Base-by-base conservation (phyloP, 2,888 invertebrate genomes). In the Uropetala carovei region DNA sequence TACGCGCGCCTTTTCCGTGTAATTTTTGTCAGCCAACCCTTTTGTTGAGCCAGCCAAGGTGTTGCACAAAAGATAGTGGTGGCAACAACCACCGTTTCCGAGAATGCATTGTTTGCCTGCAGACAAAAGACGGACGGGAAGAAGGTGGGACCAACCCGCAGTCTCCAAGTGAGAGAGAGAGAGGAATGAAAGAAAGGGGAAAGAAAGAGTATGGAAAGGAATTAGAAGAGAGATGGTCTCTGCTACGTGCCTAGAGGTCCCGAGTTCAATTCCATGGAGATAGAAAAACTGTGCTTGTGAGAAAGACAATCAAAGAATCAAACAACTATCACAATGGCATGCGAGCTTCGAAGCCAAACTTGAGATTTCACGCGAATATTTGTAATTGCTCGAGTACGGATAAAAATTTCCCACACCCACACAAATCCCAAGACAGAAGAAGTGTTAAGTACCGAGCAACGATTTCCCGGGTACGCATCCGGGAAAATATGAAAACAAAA, bases 11-110 rank as follows among this genome's bases (percentile, higher is more conserved):
- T 57, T 57, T 85, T 59, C 58, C 58, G 57, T 57, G 85, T 85
- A 58, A 85, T 85, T 85, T 85, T 58, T 57, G 85, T 57, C 57
- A 58, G 85, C 56, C 84, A 56, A n/a, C 84, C 84, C 85, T 85
- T 85, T 85, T 59, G 85, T 85, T 58, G 13, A 57, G 85, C 85
- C 56, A 84, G 57, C 56, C 84, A 56, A 58, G 85, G 9, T 57
- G 85, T 58, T 57, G 85, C 85, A 84, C 84, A 56, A 56, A 84
- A 84, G 84, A 84, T 56, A 43, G 43, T 43, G 56, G 84, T 5
- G 22, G 68, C 68, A 68, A 68, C n/a, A 22, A n/a, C 68, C 64
- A 10, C 56, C 85, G 56, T 85, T 85, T 85, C 85, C 56, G 57
- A 85, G 84, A n/a, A 85, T 59, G 56, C 85, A 85, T 85, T 85